Evolutionary conservation across 2,888 invertebrate genomes (phyloP).

Genomic region (Gnatocerus cornutus): DNA sequence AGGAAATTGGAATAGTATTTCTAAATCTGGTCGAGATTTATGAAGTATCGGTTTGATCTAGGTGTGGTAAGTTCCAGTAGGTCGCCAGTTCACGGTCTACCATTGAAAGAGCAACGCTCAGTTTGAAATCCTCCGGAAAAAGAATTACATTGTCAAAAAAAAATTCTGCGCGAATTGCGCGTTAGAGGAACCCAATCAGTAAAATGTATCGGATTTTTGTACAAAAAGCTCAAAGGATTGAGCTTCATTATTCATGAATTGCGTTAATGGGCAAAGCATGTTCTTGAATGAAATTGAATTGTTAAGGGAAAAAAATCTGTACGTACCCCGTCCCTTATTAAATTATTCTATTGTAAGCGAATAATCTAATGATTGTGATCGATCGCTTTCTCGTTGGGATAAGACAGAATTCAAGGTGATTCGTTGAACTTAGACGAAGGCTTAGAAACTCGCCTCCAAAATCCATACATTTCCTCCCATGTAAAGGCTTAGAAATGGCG

Average conservation of each 20-base stretch:
- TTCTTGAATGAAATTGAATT: constrained; percentile 42
- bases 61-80: constrained; percentile 45
- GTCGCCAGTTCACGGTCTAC: constrained; percentile 48
- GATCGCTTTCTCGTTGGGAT: constrained; percentile 26
- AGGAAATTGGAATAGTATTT: neutral
- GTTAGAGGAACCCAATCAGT: constrained; percentile 1
- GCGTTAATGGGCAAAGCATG: constrained; percentile 46
- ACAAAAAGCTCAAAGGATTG: constrained; percentile 33
- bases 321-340: constrained; percentile 24
- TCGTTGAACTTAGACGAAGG: constrained; percentile 14
- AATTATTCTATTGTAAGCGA: constrained; percentile 25
- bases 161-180: too few species aligned
- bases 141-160: constrained; percentile 17
- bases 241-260: constrained; percentile 39
- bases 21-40: constrained; percentile 30
- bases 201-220: constrained; percentile 18
- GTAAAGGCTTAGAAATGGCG: constrained; percentile 16
- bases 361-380: constrained; percentile 32
- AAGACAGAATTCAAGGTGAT: constrained; percentile 31
- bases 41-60: constrained; percentile 33
- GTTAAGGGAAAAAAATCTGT: constrained; percentile 25
- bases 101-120: constrained; percentile 37
- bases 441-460: constrained; percentile 25
- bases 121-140: constrained; percentile 15
- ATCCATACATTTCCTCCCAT: constrained; percentile 25